Evolutionary conservation across 2,888 invertebrate species (phyloP).

Genomic region (Lithophane socia): DNA sequence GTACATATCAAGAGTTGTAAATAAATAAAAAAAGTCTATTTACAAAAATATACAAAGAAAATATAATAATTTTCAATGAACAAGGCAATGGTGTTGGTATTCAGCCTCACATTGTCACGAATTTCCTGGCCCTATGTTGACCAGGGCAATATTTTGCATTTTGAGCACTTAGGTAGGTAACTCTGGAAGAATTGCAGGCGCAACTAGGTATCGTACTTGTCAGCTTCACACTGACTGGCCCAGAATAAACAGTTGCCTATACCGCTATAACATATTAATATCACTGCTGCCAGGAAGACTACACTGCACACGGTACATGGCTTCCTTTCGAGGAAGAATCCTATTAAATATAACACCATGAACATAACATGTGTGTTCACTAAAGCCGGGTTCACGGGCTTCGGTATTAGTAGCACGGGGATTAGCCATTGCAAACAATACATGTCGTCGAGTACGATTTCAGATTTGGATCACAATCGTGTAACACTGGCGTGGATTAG

Average conservation of each 20-base stretch:
- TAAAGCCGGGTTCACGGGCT: conserved; percentile 98
- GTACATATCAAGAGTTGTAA: conserved; percentile 44
- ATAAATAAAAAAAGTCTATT: conserved; percentile 76
- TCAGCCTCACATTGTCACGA: conserved; percentile 58
- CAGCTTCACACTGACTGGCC: conserved; percentile 94
- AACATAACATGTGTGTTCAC: conserved; percentile 99
- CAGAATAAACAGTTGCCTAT: conserved; percentile 98
- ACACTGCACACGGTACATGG: conserved; percentile 99
- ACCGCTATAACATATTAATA: conserved; percentile 98
- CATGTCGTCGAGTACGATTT: conserved; percentile 90
- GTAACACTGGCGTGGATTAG: conserved; percentile 66
- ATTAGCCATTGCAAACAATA: conserved; percentile 99
- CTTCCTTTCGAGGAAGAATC: conserved; percentile 98
- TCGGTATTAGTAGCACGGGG: conserved; percentile 98
- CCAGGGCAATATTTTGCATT: conserved; percentile 78
- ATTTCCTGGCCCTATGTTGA: conserved; percentile 67
- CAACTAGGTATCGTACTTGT: conserved; percentile 89
- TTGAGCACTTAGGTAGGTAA: conserved; percentile 80
- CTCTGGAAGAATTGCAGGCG: conserved; percentile 71
- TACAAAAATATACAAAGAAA: conserved; percentile 83
- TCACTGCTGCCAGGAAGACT: conserved; percentile 97
- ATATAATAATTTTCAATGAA: conserved; percentile 52
- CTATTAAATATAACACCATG: conserved; percentile 98
- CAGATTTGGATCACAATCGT: conserved; percentile 68
- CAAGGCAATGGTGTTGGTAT: conserved; percentile 55